A percentile compares a stretch with the other conserved stretches of the same genome.
phyloP scores from a whole-genome alignment of 2,797 vertebrate genomes.

The Scomberomorus guttatus region DNA sequence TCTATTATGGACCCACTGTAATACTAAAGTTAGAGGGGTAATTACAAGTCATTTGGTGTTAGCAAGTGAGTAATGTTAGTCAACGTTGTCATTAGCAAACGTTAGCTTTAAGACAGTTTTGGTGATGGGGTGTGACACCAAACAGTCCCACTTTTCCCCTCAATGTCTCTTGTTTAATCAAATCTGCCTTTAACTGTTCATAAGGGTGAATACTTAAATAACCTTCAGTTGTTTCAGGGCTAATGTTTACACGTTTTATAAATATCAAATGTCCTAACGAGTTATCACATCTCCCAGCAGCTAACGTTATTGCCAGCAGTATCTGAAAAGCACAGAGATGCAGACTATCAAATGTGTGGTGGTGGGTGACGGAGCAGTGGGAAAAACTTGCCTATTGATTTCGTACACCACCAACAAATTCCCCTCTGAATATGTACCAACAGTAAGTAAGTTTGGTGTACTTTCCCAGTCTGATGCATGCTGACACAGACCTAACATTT shows the following conservation, averaged over 20 bases:
- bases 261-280: slow-evolving; percentile 21
- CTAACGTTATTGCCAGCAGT: slow-evolving; percentile 33
- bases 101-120: slow-evolving; percentile 52
- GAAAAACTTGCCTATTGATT: slow-evolving; percentile 90
- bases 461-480: background rate
- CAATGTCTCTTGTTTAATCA: background rate
- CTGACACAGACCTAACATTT: background rate
- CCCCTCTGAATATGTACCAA: slow-evolving; percentile 89
- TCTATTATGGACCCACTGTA: fast-evolving
- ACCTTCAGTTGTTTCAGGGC: background rate
- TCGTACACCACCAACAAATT: slow-evolving; percentile 91
- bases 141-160: no score
- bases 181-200: background rate
- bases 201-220: background rate
- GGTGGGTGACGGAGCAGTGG: slow-evolving; percentile 89
- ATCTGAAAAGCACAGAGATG: slow-evolving; percentile 77
- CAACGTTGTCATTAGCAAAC: slow-evolving; percentile 24
- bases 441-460: slow-evolving; percentile 75
- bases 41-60: background rate
- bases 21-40: background rate
- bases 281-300: slow-evolving; percentile 33
- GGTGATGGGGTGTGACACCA: slow-evolving; percentile 69
- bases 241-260: background rate
- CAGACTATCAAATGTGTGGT: slow-evolving; percentile 90
- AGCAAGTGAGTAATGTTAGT: background rate